phyloP scores from a whole-genome alignment of 2,797 vertebrate genomes.

The Hipposideros larvatus region DNA sequence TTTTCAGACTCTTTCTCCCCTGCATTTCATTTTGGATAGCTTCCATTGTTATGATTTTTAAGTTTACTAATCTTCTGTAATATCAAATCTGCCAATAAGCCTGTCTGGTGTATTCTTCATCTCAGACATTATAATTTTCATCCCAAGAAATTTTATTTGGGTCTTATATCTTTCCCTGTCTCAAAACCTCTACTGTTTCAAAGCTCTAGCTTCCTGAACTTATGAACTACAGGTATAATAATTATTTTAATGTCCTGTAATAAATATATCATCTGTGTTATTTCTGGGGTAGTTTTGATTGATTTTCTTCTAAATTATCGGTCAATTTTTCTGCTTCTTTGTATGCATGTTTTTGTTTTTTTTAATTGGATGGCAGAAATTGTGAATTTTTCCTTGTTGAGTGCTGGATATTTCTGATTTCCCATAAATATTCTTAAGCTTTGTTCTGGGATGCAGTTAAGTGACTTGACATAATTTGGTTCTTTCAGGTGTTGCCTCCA shows the following conservation, averaged over 20 bases:
- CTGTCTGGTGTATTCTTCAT: not conserved
- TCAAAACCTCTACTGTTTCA: not conserved
- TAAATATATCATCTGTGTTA: not conserved
- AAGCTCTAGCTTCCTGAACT: constrained; percentile 16
- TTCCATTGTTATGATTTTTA: not conserved
- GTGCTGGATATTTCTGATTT: not conserved
- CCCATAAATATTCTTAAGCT: not conserved
- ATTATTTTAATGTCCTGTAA: not conserved
- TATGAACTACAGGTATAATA: not conserved
- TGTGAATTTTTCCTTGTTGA: not conserved
- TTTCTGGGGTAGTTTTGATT: not conserved
- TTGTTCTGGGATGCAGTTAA: not conserved
- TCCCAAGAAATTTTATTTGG: not conserved
- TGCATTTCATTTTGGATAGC: not conserved
- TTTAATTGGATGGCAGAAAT: not conserved
- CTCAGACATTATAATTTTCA: not conserved
- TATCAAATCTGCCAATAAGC: not conserved
- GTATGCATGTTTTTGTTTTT: not conserved
- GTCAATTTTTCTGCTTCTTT: not conserved
- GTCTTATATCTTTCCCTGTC: not conserved
- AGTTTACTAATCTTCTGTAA: not conserved
- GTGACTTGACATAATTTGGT: not conserved
- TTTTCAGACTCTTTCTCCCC: not conserved
- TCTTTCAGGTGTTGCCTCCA: not conserved
- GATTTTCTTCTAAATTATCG: not conserved